Base-by-base conservation (phyloP, 2,113 vertebrate genomes). In the Oryzias melastigma region DNA sequence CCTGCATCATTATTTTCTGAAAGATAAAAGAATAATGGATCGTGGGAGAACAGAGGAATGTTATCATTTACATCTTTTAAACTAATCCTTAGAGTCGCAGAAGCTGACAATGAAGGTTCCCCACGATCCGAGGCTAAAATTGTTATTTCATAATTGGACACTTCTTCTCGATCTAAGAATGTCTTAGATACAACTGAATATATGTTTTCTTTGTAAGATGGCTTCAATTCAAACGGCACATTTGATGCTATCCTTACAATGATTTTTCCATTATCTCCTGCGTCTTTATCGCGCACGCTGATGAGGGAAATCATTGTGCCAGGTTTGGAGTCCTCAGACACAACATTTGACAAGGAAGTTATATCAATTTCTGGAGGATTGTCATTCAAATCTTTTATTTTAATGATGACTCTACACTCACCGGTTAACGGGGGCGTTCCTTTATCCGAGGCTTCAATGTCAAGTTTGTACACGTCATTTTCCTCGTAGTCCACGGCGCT, bases 321-420 rank as follows among this genome's bases (percentile, higher is more conserved):
- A 3, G 76, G 80, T 0, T 77, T 85, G 2, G 85, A 76, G 18
- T 90, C 75, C 41, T 92, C 91, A 4, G 80, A 5, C n/a, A 92
- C 74, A 7, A 24, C 52, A 14, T 73, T 77, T 2, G 86, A 90
- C 2, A 92, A 45, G 0, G 90, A 91, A 0, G 88, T 92, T 2
- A 93, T 45, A 1, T 78, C 80, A 35, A 94, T 77, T 27, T 89
- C 80, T 0, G 92, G 91, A 2, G 58, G 14, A 57, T 93, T 94
- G 44, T 95, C 93, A 15, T 96, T 95, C 8, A 91, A 49, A 46
- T 95, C 92, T 41, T 78, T 5, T 4, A 95, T 77, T 1, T 92
- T 81, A 45, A 91, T 68, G 14, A 87, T 64, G 1, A 91, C 73
- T 44, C 82, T 83, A 27, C 82, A 78, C 15, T 86, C 74, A 0